Evolutionary conservation across 2,797 vertebrate genomes (phyloP).

Genomic region (Urophycis tenuis): DNA sequence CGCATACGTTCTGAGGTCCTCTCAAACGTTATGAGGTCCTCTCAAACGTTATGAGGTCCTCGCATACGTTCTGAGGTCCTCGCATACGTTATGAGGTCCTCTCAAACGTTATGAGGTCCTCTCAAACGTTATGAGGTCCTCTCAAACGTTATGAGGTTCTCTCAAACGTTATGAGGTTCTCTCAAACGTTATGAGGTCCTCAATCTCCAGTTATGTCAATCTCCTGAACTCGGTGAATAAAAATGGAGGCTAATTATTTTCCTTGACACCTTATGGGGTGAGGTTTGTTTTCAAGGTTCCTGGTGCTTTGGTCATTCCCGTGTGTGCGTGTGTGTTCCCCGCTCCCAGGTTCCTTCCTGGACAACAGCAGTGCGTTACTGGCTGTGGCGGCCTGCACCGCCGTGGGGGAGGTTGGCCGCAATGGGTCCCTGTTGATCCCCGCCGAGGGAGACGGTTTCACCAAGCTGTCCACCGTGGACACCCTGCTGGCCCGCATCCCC

Average conservation of each 20-base stretch:
- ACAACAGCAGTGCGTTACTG: conserved; percentile 79
- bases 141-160: too few relatives aligned
- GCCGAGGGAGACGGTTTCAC: conserved; percentile 84
- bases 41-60: neutral
- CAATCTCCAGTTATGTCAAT: neutral
- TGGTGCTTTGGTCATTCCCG: neutral
- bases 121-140: too few relatives aligned
- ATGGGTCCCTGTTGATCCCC: conserved; percentile 81
- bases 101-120: neutral
- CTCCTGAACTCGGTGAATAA: neutral
- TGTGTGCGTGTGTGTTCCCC: conserved; percentile 4
- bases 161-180: neutral
- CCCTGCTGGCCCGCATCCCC: conserved; percentile 83
- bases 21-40: too few relatives aligned
- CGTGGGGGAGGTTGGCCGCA: conserved; percentile 92
- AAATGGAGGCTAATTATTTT: neutral
- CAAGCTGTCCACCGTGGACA: conserved; percentile 87
- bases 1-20: too few relatives aligned
- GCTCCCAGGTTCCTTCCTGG: conserved; percentile 84
- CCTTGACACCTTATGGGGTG: neutral
- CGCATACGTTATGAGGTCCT: too few relatives aligned
- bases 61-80: neutral
- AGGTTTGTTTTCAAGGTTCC: neutral
- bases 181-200: neutral
- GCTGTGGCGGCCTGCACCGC: conserved; percentile 87